Base-by-base conservation (phyloP, 2,113 vertebrate species). In the Spizaetus ornatus region DNA sequence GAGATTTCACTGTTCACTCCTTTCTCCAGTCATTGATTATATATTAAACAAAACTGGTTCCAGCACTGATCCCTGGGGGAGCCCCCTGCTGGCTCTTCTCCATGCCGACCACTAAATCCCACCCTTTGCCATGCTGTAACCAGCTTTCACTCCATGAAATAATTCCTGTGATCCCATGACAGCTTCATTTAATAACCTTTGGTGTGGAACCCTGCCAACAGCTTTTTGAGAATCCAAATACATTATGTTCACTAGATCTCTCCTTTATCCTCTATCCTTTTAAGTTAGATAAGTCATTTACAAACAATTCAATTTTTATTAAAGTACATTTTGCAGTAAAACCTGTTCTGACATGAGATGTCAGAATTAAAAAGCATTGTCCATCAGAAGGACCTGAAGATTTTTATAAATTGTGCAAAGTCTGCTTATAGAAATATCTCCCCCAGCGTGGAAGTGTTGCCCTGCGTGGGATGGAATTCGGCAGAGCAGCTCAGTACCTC, bases 391-490 rank as follows among this genome's bases (percentile, higher is more conserved):
- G 16, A 80, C 19, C 8, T 59, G 8, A 26, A 62, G 18, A 58
- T 34, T 45, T 85, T 66, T 53, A 82, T 18, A 52, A 58, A 32
- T 13, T 63, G 16, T 72, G n/a, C 38, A 38, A 78, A 76, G 3
- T 59, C 61, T 86, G 19, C 52, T 50, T 69, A 59, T 8, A 87
- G 82, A 90, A 82, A 13, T 26, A 40, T 15, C n/a, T 85, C 26
- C 14, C 11, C 22, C 26, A 32, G n/a, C 0, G 1, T 17, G n/a
- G 31, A 74, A 74, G 3, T 9, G 32, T 47, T 79, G 47, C n/a
- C 56, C 38, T 0, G 0, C 22, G 13, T 19, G 12, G 11, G 36
- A 36, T 36, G 42, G 31, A 86, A 82, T 29, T 12, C 0, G 1
- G n/a, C 55, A 52, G 10, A 87, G 38, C 42, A 87, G 59, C 48